Evolutionary conservation across 2,113 vertebrate species (phyloP).

Genomic region (Alouatta palliata): DNA sequence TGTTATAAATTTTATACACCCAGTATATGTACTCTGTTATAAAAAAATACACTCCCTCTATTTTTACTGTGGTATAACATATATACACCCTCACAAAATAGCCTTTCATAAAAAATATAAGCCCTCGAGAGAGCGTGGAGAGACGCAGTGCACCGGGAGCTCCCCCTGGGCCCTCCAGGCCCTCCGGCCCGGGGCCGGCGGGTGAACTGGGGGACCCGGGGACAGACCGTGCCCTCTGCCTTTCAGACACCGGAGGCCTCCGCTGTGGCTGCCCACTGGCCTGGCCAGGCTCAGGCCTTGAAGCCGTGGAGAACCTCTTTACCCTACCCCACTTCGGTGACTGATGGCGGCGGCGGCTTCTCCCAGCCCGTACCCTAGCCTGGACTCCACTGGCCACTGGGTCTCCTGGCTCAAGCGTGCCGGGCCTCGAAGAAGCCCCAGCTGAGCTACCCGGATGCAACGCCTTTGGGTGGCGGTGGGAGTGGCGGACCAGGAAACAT

Average conservation of each 20-base stretch:
- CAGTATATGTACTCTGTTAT: too few species aligned
- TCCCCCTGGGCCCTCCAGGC: neutral
- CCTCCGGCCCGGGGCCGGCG: neutral
- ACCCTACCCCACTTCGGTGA: neutral
- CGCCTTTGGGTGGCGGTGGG: neutral
- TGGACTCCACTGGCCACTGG: neutral
- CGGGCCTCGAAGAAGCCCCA: neutral
- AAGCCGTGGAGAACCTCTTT: neutral
- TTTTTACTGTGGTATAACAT: too few species aligned
- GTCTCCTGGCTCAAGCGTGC: neutral
- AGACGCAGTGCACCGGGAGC: neutral
- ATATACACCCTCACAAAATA: too few species aligned
- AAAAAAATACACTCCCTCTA: too few species aligned
- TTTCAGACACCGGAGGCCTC: neutral
- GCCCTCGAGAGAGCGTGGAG: conserved; percentile 8
- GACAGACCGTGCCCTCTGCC: neutral
- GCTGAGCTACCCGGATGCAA: neutral
- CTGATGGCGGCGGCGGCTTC: neutral
- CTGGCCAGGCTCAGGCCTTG: neutral
- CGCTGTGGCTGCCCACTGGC: neutral
- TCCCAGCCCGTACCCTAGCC: neutral
- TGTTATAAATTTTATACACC: too few species aligned
- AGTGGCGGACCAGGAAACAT: neutral
- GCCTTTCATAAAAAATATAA: too few species aligned
- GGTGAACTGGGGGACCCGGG: conserved; percentile 54